phyloP scores from a whole-genome alignment of 2,888 invertebrate genomes.

The Cheilosia vernalis region DNA sequence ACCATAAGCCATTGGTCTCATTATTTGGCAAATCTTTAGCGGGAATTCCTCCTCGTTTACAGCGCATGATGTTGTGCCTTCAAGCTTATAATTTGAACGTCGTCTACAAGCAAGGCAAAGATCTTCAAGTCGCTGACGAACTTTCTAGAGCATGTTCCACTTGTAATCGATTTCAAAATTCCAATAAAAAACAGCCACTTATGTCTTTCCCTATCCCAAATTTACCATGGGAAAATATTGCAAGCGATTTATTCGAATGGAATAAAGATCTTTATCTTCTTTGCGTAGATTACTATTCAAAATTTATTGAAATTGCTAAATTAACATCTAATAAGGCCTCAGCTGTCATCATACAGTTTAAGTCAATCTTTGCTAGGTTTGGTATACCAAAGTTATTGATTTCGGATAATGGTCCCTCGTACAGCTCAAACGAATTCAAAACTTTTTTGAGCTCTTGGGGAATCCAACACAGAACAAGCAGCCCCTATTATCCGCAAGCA shows the following conservation, averaged over 20 bases:
- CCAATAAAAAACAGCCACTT: slow-evolving; percentile 30
- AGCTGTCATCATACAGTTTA: too few relatives aligned
- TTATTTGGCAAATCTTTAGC: slow-evolving; percentile 19
- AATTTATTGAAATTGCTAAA: slow-evolving; percentile 65
- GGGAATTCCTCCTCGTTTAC: slow-evolving; percentile 15
- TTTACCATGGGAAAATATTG: slow-evolving; percentile 36
- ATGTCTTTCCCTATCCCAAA: slow-evolving; percentile 9
- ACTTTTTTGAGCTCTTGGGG: slow-evolving; percentile 26
- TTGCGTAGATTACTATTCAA: slow-evolving; percentile 74
- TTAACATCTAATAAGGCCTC: slow-evolving; percentile 32
- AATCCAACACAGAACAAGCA: slow-evolving; percentile 57
- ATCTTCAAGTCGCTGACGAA: slow-evolving; percentile 10
- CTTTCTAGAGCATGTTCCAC: slow-evolving; percentile 40
- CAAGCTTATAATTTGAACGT: slow-evolving; percentile 28
- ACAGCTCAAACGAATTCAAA: too few relatives aligned
- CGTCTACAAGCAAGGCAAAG: slow-evolving; percentile 22
- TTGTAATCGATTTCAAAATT: slow-evolving; percentile 42
- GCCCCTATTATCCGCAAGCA: slow-evolving; percentile 66
- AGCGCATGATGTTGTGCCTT: slow-evolving; percentile 14
- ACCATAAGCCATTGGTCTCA: slow-evolving; percentile 53
- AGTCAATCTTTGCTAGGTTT: too few relatives aligned
- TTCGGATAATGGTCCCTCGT: too few relatives aligned
- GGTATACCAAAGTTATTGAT: too few relatives aligned
- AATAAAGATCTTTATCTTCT: slow-evolving; percentile 49
- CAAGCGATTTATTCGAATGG: slow-evolving; percentile 53